These are phyloP conservation scores for Rhinoptilus africanus DNA, from an alignment of 2,113 vertebrate genomes.

Conservation along the genomic window DNA sequence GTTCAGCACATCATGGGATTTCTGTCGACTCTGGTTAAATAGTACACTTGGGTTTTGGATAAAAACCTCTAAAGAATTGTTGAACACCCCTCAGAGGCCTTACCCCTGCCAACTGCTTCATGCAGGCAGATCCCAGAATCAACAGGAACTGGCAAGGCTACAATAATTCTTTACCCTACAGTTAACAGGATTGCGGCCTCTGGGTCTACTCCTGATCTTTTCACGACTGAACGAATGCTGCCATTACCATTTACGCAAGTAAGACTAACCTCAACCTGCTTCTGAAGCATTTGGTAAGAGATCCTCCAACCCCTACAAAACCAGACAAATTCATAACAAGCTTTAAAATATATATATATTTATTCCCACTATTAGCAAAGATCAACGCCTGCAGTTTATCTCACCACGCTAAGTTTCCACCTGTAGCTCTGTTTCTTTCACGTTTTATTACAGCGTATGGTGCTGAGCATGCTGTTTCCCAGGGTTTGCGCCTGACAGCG, in stretches of 20 bases:
- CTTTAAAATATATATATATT: not conserved
- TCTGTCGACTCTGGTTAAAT: not conserved
- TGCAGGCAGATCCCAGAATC: not conserved
- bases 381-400: not conserved
- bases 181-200: not conserved
- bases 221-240: not conserved
- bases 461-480: not conserved
- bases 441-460: accelerated
- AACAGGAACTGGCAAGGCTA: not conserved
- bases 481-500: not conserved
- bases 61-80: not conserved
- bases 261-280: not conserved
- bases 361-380: not conserved
- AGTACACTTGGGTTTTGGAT: not conserved
- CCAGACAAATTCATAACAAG: not conserved
- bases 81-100: not conserved
- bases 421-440: not conserved
- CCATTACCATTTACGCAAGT: not conserved
- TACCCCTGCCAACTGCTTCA: not conserved
- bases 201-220: not conserved
- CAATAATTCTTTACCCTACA: not conserved
- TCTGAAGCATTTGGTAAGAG: not conserved
- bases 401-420: not conserved
- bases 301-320: not conserved
- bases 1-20: not conserved